Base-by-base conservation (phyloP, 2,797 vertebrate species). In the Aplochiton taeniatus region DNA sequence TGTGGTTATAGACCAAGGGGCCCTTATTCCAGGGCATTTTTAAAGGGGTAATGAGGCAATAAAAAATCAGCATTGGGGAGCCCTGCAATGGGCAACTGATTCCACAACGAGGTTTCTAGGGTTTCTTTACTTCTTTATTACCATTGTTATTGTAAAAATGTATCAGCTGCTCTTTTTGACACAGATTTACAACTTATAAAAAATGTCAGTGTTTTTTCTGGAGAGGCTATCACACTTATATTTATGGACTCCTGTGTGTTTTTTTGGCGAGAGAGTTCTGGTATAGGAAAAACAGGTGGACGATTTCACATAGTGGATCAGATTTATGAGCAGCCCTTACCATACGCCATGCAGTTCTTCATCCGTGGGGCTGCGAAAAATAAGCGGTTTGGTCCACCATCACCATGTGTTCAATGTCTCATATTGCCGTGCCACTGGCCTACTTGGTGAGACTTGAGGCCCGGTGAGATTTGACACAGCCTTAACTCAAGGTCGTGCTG, bases 21-120 rank as follows among this genome's bases (percentile, higher is more conserved):
- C 17, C 9, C 52, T 31, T 31, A 31, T 31, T 31, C 31, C 31
- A 31, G 31, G 31, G 31, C 31, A 31, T 87, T 85, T 83, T 49
- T 14, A 70, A 83, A 75, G 78, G 74, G 64, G 74, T 77, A 87
- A 58, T 81, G 81, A 86, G 72, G 83, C 84, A 83, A 79, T 84
- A 84, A 87, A 88, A 81, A 75, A 70, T 60, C 6, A 3, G 31
- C 2, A 6, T 31, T 20, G 48, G 75, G 81, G 81, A 82, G 79
- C 79, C 16, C 31, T 31, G 31, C 31, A 17, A 11, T 61, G 50
- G 81, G 65, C 71, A 70, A 62, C 65, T 61, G 63, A 66, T 72
- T 72, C 73, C 6, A 6, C 31, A 2, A 31, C 6, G 31, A 31
- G 31, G 31, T 31, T 31, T 31, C 6, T 31, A 31, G 31, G 31